Evolutionary conservation across 2,888 invertebrate species (phyloP).

Genomic region (Stenotaenia linearis): DNA sequence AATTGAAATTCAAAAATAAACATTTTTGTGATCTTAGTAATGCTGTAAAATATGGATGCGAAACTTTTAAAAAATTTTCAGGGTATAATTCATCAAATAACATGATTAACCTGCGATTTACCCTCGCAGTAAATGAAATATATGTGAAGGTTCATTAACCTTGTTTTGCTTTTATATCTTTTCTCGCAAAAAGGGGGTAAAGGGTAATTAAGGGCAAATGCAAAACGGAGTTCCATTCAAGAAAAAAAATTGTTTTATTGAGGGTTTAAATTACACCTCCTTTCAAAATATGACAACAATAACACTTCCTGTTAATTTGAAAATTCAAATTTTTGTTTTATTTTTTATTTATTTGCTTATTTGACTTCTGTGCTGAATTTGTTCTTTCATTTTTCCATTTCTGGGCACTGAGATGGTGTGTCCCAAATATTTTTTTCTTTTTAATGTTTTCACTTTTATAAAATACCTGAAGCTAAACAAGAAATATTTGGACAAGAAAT

Average conservation of each 20-base stretch:
- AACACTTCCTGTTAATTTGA: too few relatives aligned
- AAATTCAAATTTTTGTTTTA: background rate
- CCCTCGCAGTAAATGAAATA: too few relatives aligned
- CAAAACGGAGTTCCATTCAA: too few relatives aligned
- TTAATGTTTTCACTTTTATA: background rate
- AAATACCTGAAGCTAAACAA: constrained; percentile 15
- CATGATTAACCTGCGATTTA: background rate
- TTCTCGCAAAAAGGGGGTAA: background rate
- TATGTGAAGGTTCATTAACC: background rate
- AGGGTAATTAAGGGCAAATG: background rate
- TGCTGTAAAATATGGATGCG: too few relatives aligned
- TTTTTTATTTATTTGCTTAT: background rate
- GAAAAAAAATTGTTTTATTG: too few relatives aligned
- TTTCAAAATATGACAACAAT: background rate
- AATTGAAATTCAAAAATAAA: too few relatives aligned
- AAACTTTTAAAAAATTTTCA: too few relatives aligned
- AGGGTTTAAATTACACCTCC: too few relatives aligned
- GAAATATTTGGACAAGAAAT: background rate
- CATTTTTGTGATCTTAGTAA: too few relatives aligned
- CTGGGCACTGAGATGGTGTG: background rate
- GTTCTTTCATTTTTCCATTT: background rate
- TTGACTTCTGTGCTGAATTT: background rate
- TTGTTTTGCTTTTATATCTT: background rate
- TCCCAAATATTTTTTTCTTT: background rate
- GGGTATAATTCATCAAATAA: too few relatives aligned